Percentiles rank a stretch among this genome's conserved stretches.
Evolutionary conservation across 1,140 invertebrate genomes (phyloP).

Genomic region (Pectinophora gossypiella): DNA sequence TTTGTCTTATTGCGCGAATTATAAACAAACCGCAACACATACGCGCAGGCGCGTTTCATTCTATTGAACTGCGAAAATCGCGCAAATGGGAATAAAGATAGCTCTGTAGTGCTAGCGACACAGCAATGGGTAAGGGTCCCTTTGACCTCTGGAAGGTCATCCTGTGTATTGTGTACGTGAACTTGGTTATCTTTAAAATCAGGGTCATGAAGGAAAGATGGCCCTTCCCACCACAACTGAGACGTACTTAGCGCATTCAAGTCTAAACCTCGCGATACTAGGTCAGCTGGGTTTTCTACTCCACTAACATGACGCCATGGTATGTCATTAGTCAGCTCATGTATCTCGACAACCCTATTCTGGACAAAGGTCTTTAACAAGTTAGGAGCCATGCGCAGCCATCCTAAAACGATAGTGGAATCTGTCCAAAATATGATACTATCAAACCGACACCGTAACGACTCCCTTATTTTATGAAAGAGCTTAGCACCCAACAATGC

Average conservation of each 20-base stretch:
- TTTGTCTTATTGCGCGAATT: background rate
- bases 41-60: background rate
- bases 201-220: background rate
- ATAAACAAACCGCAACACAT: slow-evolving; percentile 3
- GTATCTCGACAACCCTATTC: slow-evolving; percentile 50
- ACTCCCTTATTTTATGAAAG: slow-evolving; percentile 3
- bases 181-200: background rate
- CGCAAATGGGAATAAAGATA: background rate
- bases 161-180: background rate
- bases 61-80: slow-evolving; percentile 5
- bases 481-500: slow-evolving; percentile 1
- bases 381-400: slow-evolving; percentile 15
- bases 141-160: background rate
- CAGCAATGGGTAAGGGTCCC: background rate
- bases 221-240: slow-evolving; percentile 5
- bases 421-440: slow-evolving; percentile 16
- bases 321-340: slow-evolving; percentile 12
- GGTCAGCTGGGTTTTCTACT: slow-evolving; percentile 50
- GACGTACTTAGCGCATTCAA: background rate
- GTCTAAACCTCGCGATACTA: slow-evolving; percentile 38
- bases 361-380: slow-evolving; percentile 25
- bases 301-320: slow-evolving; percentile 42
- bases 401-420: slow-evolving; percentile 18
- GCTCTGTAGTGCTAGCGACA: background rate
- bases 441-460: background rate